Evolutionary conservation across 2,113 vertebrate genomes (phyloP), one percentile per base, ranked within the genome.

Genomic region (Chloebia gouldiae): DNA sequence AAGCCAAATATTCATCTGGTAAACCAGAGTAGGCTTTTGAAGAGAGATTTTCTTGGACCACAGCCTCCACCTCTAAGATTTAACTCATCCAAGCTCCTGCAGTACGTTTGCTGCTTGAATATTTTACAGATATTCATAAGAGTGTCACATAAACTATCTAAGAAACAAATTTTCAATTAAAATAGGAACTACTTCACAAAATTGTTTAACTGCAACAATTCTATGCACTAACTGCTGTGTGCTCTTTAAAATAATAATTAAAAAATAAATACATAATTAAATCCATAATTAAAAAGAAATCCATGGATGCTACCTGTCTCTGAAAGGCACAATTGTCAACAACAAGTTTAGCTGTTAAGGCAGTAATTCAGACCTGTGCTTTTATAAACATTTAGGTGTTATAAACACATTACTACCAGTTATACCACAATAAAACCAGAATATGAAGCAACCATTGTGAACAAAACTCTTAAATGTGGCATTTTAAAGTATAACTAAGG

Each of bases 1-100:
- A 81, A 94, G 91, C 50, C 78, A 95, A 95, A 94, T 37, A 94
- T 35, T 56, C 86, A 73, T 92, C 68, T 87, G 80, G 40, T 90
- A 88, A 93, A 95, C 33, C 7, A 83, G 45, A 89, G 39, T 9
- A 85, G 51, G 61, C 42, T 85, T 93, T 68, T 63, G 53, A 92
- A 96, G 33, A 63, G 49, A 83, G 13, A 69, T 91, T 87, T 86
- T 88, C 23, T 66, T 87, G 69, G 84, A 91, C 72, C 13, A 66
- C 18, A 66, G 75, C 44, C 83, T 65, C 78, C 6, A 8, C 31
- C 37, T 81, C 42, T 5, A 91, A 77, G n/a, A 86, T 65, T 94
- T 94, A 93, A 96, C 81, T 68, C 80, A 93, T 61, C 22, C 42
- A 70, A 92, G 49, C 7, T 42, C 42, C 60, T 81, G 39, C 7